Percentiles rank a stretch among this genome's conserved stretches.
phyloP scores from a whole-genome alignment of 2,797 vertebrate genomes.

The Sylvia borin region DNA sequence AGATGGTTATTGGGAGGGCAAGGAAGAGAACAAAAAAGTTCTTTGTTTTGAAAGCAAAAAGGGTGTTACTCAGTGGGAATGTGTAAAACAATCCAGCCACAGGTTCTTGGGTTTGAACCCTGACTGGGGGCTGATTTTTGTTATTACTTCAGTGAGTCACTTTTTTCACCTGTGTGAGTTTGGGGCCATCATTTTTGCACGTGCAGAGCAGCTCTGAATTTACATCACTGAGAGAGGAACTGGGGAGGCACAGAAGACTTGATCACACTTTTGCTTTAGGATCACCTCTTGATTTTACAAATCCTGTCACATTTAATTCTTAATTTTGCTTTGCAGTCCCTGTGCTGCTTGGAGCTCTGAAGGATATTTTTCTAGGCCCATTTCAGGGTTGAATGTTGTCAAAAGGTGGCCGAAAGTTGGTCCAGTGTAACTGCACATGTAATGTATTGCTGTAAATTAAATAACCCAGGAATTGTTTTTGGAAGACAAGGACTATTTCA shows the following conservation, averaged over 20 bases:
- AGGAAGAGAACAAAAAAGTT: not conserved
- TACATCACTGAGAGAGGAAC: not conserved
- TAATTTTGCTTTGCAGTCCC: not conserved
- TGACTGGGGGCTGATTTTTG: not conserved
- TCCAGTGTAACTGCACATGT: not conserved
- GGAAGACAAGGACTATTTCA: constrained; percentile 27
- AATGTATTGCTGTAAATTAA: constrained; percentile 13
- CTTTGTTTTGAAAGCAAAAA: not conserved
- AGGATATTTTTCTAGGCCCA: not conserved
- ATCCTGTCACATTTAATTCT: not conserved
- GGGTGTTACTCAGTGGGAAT: not conserved
- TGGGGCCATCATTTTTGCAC: not conserved
- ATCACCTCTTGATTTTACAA: not conserved
- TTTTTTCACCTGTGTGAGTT: not conserved
- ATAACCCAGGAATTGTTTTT: constrained; percentile 8
- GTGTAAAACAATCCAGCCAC: not conserved
- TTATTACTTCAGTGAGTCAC: not conserved
- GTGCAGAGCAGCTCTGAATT: not conserved
- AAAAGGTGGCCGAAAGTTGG: not conserved
- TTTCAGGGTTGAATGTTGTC: not conserved
- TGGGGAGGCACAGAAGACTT: not conserved
- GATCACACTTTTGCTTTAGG: not conserved
- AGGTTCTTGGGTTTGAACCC: not conserved
- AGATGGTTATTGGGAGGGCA: not conserved
- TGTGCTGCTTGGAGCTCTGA: not conserved